phyloP scores from a whole-genome alignment of 1,140 invertebrate genomes.

The Radopholus similis region DNA sequence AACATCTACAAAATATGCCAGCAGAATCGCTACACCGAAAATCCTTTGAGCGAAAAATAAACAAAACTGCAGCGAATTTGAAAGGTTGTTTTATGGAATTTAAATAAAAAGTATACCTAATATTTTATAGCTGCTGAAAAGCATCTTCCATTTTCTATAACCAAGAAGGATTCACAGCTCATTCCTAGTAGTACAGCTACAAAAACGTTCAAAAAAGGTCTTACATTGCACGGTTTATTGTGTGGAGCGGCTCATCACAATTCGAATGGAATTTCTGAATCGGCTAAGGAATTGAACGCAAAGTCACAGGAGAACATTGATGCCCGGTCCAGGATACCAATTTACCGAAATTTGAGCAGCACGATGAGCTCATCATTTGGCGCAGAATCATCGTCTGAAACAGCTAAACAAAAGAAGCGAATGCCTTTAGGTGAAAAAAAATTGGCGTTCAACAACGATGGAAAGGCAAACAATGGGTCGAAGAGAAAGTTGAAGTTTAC shows the following conservation, averaged over 20 bases:
- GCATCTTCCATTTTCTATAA: not conserved
- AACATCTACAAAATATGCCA: not conserved
- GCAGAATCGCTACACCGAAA: not conserved
- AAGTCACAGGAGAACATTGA: not conserved
- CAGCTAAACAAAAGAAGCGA: not conserved
- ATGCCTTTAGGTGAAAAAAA: not conserved
- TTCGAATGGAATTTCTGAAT: not conserved
- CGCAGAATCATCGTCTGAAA: not conserved
- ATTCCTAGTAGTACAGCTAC: slow-evolving; percentile 1
- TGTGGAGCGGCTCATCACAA: not conserved
- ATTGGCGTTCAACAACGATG: not conserved
- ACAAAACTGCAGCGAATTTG: slow-evolving; percentile 1
- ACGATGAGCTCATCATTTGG: not conserved
- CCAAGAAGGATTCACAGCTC: not conserved
- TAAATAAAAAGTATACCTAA: not conserved
- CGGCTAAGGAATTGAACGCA: not conserved
- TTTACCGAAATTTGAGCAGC: slow-evolving; percentile 9
- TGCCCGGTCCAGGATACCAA: not conserved
- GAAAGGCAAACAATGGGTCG: not conserved
- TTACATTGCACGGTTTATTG: not conserved
- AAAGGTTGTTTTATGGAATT: slow-evolving; percentile 5
- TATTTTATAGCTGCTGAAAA: slow-evolving; percentile 2
- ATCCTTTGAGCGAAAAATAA: not conserved
- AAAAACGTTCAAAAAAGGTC: slow-evolving; percentile 17
- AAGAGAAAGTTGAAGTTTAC: not conserved